A percentile compares a stretch with the other conserved stretches of the same genome.
phyloP scores from a whole-genome alignment of 2,797 vertebrate species.

The Buceros bicornis region DNA sequence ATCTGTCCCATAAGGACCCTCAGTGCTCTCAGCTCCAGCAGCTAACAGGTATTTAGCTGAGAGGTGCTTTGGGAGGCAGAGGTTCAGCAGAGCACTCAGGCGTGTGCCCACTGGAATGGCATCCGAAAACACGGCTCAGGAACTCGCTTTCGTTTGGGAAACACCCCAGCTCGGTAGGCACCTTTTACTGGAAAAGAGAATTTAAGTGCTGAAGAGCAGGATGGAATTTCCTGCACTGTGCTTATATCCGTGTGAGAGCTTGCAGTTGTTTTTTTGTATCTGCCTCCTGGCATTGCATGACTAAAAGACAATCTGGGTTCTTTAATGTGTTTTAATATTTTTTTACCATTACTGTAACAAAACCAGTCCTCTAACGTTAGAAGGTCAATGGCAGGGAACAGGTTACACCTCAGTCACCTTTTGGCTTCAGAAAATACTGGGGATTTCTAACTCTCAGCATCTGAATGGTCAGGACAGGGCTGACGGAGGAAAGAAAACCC shows the following conservation, averaged over 20 bases:
- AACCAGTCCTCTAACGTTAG: neutral
- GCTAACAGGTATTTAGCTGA: neutral
- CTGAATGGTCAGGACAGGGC: neutral
- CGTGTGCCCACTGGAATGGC: slow-evolving; percentile 12
- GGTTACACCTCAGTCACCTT: neutral
- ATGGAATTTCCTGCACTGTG: neutral
- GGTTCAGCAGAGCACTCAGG: neutral
- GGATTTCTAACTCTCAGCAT: neutral
- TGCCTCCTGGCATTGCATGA: neutral
- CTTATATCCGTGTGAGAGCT: neutral
- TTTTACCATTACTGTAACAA: neutral
- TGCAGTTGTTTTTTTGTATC: neutral
- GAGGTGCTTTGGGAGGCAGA: neutral
- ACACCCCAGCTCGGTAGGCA: neutral
- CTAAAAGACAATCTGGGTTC: neutral
- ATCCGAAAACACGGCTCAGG: neutral
- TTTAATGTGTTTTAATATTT: neutral
- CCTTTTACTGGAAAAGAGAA: neutral
- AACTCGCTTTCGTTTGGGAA: neutral
- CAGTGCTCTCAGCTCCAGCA: neutral
- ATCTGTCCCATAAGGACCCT: neutral
- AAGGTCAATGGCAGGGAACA: neutral
- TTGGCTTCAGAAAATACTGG: neutral
- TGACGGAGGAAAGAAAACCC: neutral
- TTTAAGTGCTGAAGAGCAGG: neutral